A percentile compares a stretch with the other conserved stretches of the same genome.
Evolutionary conservation across 2,113 vertebrate genomes (phyloP).

Genomic region (Cnemophilus loriae): DNA sequence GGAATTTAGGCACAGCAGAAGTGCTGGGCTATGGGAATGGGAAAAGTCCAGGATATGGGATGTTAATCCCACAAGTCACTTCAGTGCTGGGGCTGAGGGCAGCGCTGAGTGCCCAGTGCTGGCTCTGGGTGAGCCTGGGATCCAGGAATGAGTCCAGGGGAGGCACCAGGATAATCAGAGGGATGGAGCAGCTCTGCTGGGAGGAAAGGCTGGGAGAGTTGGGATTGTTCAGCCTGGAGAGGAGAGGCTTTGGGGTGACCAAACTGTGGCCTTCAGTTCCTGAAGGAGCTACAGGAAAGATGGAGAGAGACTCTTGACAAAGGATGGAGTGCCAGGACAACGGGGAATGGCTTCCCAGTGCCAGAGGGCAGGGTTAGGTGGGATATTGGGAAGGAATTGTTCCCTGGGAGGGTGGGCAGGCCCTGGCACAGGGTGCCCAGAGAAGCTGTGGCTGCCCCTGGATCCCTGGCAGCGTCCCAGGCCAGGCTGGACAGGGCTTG

Average conservation of each 20-base stretch:
- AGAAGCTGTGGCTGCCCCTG: neutral
- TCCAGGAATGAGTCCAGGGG: neutral
- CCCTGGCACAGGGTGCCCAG: neutral
- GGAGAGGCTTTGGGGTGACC: neutral
- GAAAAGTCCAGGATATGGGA: rapidly evolving
- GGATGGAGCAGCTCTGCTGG: neutral
- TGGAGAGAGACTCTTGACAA: rapidly evolving
- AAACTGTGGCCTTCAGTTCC: rapidly evolving
- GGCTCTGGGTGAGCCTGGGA: neutral
- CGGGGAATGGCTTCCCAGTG: neutral
- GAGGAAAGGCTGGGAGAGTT: neutral
- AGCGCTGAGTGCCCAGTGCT: neutral
- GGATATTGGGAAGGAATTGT: neutral
- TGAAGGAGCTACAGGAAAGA: rapidly evolving
- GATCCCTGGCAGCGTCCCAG: neutral
- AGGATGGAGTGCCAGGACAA: rapidly evolving
- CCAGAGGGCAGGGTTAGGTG: neutral
- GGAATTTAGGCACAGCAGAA: rapidly evolving
- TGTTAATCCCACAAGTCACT: rapidly evolving
- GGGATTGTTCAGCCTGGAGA: neutral
- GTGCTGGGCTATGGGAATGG: neutral
- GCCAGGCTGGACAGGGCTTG: neutral
- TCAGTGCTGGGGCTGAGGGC: neutral
- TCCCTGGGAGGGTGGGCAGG: neutral
- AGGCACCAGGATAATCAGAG: neutral